phyloP scores from a whole-genome alignment of 2,113 vertebrate species.

The Blennius ocellaris region DNA sequence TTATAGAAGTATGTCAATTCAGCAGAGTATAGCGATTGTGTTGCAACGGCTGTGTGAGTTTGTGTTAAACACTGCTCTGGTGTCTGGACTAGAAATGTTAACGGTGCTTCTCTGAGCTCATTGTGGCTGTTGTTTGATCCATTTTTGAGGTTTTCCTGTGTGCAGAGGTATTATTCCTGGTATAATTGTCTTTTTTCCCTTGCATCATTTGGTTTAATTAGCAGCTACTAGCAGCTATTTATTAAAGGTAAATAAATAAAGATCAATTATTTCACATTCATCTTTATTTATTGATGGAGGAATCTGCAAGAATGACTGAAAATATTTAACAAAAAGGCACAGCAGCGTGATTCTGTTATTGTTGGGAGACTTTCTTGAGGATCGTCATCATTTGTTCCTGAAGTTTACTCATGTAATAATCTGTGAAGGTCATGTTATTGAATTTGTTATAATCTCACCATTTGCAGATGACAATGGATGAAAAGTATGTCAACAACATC shows the following conservation, averaged over 20 bases:
- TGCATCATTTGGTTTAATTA: neutral
- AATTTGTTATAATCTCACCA: neutral
- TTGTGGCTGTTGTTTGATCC: neutral
- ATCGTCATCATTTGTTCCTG: neutral
- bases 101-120: neutral
- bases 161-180: neutral
- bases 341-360: neutral
- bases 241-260: no score
- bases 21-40: neutral
- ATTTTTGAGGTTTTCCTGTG: neutral
- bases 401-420: conserved; percentile 1
- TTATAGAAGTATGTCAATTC: neutral
- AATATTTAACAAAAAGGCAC: neutral
- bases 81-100: neutral
- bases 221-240: neutral
- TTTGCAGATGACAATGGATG: conserved; percentile 99
- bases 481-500: conserved; percentile 99
- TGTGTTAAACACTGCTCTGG: neutral
- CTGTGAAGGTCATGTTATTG: neutral
- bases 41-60: neutral
- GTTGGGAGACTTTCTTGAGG: neutral
- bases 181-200: neutral
- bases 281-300: neutral
- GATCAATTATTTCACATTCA: no score
- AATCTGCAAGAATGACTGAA: no score